Evolutionary conservation across 2,888 invertebrate genomes (phyloP), one percentile per base, ranked within the genome.

Genomic region (Lycaena phlaeas): DNA sequence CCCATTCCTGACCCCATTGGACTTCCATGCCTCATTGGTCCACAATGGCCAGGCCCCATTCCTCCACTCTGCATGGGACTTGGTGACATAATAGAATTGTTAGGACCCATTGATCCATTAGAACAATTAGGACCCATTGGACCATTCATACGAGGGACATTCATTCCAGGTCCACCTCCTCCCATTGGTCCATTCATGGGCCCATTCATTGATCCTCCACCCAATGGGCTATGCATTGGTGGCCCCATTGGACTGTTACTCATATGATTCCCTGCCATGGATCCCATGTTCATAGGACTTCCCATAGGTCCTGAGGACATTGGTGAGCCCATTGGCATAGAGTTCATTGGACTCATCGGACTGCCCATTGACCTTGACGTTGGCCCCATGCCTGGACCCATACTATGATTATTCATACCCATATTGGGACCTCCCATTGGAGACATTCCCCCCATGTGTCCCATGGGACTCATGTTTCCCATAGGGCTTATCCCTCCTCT

Each of bases 321-420:
- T 12, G 89, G 89, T 49, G 89, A 88, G n/a, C 88, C 88, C 88
- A 88, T 88, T 31, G 89, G 88, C 86, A 90, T 86, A 31, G 88
- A 89, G 64, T 90, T 90, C 90, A 91, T 90, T 10, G 91, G 90
- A 45, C 88, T 88, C 88, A 91, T 90, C n/a, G 90, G 90, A 56
- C 90, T 90, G 18, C 89, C 89, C 88, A 90, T 89, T 45, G 88
- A 87, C 50, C 88, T 86, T 46, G 85, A 84, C 45, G 64, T 61
- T 1, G 87, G 87, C 1, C 81, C 85, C 81, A 86, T 84, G 43
- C 86, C 87, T 43, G 88, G 88, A 1, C 87, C 87, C 87, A 88
- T 87, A 48, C 72, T 87, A 56, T 87, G 87, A 67, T 87, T 88
- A 48, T 85, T 88, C 78, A 88, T 88, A 27, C 79, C 89, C 89